Conservation (phyloP, 2,888 invertebrate species). For the Enchytraeus crypticus region DNA sequence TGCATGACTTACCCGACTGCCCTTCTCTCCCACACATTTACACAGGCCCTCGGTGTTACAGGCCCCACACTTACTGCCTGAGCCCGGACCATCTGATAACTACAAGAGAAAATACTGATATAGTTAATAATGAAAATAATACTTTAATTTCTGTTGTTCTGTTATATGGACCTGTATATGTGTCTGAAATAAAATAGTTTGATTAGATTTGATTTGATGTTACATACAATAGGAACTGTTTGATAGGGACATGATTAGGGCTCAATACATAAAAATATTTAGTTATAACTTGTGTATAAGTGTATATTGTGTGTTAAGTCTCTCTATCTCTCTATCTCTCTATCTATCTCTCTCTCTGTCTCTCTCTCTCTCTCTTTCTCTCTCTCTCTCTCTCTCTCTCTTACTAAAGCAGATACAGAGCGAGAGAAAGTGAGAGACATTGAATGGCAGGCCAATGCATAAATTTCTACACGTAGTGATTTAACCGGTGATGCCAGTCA, state of each 20-base stretch:
- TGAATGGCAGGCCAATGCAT: no score
- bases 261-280: neutral
- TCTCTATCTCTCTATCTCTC: neutral
- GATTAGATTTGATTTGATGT: no score
- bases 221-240: no score
- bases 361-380: neutral
- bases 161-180: no score
- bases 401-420: no score
- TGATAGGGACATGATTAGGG: neutral
- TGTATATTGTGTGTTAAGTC: neutral
- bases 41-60: slow-evolving; percentile 22
- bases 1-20: slow-evolving; percentile 23
- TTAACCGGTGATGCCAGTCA: no score
- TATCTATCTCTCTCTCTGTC: neutral
- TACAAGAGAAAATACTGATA: slow-evolving; percentile 2
- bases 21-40: slow-evolving; percentile 25
- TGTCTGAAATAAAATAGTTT: no score
- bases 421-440: no score
- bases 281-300: neutral
- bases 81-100: neutral
- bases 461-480: no score
- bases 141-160: no score
- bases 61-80: slow-evolving; percentile 13
- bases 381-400: neutral
- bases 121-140: no score